phyloP scores from a whole-genome alignment of 2,888 invertebrate species.

The Acrobasis suavella region DNA sequence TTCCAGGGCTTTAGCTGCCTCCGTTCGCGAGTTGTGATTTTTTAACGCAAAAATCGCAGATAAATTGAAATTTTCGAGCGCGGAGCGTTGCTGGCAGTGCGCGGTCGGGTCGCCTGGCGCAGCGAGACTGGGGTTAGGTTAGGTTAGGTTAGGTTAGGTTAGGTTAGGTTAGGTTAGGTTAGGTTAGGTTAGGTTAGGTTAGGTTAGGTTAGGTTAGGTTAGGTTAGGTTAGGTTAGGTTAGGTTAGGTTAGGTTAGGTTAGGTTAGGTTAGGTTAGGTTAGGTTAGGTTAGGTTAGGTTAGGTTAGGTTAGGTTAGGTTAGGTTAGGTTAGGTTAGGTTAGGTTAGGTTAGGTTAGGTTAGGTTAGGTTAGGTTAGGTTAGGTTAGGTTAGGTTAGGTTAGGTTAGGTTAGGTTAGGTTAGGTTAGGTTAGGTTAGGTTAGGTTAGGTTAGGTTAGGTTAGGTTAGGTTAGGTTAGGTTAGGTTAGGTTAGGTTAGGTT shows the following conservation, averaged over 20 bases:
- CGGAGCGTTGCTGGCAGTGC: too few relatives aligned
- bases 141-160: constrained; percentile 11
- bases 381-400: constrained; percentile 34
- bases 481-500: constrained; percentile 33
- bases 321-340: constrained; percentile 31
- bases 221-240: constrained; percentile 26
- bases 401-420: constrained; percentile 33
- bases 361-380: constrained; percentile 32
- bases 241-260: constrained; percentile 26
- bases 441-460: constrained; percentile 34
- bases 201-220: constrained; percentile 26
- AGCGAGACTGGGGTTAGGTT: constrained; percentile 7
- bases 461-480: constrained; percentile 33
- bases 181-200: constrained; percentile 26
- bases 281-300: constrained; percentile 28
- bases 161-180: constrained; percentile 18
- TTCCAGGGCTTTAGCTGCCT: too few relatives aligned
- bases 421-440: constrained; percentile 34
- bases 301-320: constrained; percentile 32
- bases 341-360: constrained; percentile 34
- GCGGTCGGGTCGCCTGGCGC: too few relatives aligned
- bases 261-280: constrained; percentile 27
- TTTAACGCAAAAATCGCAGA: too few relatives aligned
- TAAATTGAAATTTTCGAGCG: too few relatives aligned
- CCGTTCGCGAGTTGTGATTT: too few relatives aligned